Evolutionary conservation across 1,140 invertebrate genomes (phyloP).

Genomic region (Saccostrea cuccullata): DNA sequence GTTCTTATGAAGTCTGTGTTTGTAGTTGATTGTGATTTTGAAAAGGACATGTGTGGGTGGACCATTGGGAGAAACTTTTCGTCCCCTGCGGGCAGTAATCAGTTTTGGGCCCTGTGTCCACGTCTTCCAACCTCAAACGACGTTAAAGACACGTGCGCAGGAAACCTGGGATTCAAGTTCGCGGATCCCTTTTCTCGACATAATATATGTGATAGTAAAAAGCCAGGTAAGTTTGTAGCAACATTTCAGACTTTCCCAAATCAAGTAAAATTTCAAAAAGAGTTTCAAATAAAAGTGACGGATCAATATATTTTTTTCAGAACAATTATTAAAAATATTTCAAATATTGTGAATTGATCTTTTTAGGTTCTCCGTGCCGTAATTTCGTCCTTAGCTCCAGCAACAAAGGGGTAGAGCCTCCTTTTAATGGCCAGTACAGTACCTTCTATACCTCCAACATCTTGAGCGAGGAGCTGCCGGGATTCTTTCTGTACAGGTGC

Average conservation of each 20-base stretch:
- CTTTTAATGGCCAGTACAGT: neutral
- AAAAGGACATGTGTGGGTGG: neutral
- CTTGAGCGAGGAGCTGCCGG: neutral
- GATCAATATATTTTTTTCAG: no score
- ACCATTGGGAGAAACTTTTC: neutral
- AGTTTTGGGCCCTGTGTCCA: neutral
- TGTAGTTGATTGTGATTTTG: slow-evolving; percentile 13
- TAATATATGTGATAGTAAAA: neutral
- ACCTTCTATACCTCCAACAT: neutral
- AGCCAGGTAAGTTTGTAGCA: neutral
- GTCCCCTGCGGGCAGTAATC: neutral
- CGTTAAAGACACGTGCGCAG: neutral
- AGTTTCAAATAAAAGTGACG: no score
- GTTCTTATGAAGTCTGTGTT: neutral
- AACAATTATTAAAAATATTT: no score
- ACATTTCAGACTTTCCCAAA: no score
- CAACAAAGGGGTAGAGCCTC: neutral
- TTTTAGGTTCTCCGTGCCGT: neutral
- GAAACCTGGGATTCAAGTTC: neutral
- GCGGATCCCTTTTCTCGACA: neutral
- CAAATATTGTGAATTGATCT: no score
- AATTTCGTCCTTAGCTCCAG: neutral
- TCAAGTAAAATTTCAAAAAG: no score
- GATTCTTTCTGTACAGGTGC: neutral
- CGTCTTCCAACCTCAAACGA: neutral